Conservation (phyloP, 35 echinoderm and acorn worm species). For the Eucidaris tribuloides region DNA sequence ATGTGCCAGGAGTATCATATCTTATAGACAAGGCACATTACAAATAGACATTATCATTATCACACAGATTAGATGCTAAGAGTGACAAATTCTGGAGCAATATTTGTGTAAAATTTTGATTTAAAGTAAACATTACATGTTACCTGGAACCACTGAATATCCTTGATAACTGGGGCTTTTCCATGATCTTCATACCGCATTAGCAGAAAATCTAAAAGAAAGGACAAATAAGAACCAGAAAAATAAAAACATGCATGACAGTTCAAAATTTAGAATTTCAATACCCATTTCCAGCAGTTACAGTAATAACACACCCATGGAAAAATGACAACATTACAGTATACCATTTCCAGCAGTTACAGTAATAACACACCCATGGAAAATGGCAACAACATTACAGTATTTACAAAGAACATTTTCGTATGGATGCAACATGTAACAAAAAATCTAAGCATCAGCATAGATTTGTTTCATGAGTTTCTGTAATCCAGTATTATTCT, state of each 20-base stretch:
- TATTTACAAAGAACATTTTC: not conserved
- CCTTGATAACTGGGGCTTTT: constrained; percentile 5
- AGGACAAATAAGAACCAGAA: not conserved
- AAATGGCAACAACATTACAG: not conserved
- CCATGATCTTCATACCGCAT: constrained; percentile 24
- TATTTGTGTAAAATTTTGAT: no score
- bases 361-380: not conserved
- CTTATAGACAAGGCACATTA: no score
- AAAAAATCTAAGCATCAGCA: not conserved
- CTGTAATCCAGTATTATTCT: no score
- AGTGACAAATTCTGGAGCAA: no score
- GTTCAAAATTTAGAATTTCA: not conserved
- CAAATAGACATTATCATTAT: no score
- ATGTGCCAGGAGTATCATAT: no score
- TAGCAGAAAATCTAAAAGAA: not conserved
- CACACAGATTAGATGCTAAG: no score
- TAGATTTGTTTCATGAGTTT: no score
- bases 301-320: not conserved
- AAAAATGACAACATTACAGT: not conserved
- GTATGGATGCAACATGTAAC: not conserved
- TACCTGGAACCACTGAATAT: constrained; percentile 42
- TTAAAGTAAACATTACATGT: no score
- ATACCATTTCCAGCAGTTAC: not conserved
- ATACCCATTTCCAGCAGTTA: not conserved
- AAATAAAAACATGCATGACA: not conserved